Evolutionary conservation across 2,888 invertebrate species (phyloP), one percentile per base, ranked within the genome.

Genomic region (Spodoptera exigua): DNA sequence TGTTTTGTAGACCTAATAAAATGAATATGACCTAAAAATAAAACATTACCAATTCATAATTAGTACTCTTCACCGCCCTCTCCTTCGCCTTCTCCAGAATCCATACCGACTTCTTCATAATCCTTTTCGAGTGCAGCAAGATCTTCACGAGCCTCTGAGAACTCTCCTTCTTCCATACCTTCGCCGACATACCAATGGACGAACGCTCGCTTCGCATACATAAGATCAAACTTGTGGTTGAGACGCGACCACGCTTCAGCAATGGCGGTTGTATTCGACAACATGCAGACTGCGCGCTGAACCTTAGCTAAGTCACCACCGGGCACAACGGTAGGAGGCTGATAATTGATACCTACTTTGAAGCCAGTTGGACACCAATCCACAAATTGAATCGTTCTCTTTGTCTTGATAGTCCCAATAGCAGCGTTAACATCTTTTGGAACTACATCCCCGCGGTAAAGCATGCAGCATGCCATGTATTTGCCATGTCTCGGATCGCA

Each of bases 211-310:
- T 99, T 99, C 80, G 98, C 98, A 86, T 98, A 99, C 98, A 99
- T 98, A 79, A 99, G 94, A 89, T 99, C 99, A 87, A 99, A 98
- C 91, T 98, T 99, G 89, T 98, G 98, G 90, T 99, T 98, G 63
- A 99, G 95, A 79, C 99, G 96, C 53, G 98, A 98, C 99, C 99
- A 99, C 40, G 99, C 99, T 87, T 99, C 98, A n/a, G 98, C 98
- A 83, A 99, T 99, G 63, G 99, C 98, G 0, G 99, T 99, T 45
- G 99, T 99, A 96, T 99, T 99, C 53, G 98, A 98, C 85, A 99
- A 94, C 99, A 99, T 99, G 94, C 99, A 99, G 2, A 99, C 98
- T 13, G 99, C 98, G 40, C 99, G 96, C 85, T 98, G 98, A 0
- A 98, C 98, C 91, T 98, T 98, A 57, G 98, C 98, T 82, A 98